Percentiles rank a stretch among this genome's conserved stretches.
Evolutionary conservation across 2,113 vertebrate species (phyloP).

Genomic region (Lathamus discolor): DNA sequence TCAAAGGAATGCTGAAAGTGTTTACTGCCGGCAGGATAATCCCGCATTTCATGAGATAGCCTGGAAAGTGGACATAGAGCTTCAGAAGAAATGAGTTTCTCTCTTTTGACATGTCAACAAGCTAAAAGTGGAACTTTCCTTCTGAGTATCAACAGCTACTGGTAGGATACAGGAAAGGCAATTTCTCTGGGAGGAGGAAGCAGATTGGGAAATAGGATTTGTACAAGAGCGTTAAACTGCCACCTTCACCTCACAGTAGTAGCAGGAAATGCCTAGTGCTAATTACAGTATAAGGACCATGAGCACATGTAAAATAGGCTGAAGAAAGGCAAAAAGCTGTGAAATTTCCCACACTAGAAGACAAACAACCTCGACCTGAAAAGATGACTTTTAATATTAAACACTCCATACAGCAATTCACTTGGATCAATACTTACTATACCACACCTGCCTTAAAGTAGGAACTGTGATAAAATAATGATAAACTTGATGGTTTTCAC

Average conservation of each 20-base stretch:
- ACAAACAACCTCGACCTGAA: background rate
- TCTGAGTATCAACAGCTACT: background rate
- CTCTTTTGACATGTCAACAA: background rate
- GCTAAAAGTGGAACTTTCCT: background rate
- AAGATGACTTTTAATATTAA: background rate
- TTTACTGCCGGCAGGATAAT: constrained; percentile 60
- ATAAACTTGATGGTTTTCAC: background rate
- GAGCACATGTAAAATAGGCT: background rate
- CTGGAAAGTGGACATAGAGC: background rate
- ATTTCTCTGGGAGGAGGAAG: background rate
- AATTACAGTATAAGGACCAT: background rate
- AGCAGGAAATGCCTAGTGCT: background rate
- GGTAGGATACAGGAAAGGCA: background rate
- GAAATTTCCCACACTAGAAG: background rate
- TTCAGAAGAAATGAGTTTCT: background rate
- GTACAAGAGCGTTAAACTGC: background rate
- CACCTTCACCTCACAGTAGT: background rate
- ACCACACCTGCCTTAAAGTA: background rate
- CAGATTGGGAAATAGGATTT: background rate
- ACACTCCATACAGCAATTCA: background rate
- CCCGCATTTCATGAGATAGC: constrained; percentile 9
- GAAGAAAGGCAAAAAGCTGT: background rate
- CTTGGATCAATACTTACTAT: background rate
- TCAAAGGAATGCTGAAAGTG: constrained; percentile 64
- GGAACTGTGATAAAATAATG: background rate